Evolutionary conservation across 2,113 vertebrate species (phyloP), one percentile per base, ranked within the genome.

Genomic region (Nansenia antarctica): DNA sequence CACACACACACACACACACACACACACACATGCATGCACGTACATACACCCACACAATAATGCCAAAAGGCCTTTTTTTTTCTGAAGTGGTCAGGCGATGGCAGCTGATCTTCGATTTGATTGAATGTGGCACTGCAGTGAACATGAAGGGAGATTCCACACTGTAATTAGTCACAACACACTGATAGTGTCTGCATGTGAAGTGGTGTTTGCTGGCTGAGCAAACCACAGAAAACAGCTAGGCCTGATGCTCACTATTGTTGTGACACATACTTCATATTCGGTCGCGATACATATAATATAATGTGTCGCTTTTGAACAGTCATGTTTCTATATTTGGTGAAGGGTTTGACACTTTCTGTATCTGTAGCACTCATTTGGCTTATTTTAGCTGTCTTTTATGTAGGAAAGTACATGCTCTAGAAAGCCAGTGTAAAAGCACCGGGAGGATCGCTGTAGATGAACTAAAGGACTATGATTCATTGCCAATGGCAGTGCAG

Each of bases 21-120:
- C 52, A 42, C 45, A 42, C 22, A 61, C 53, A 57, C 57, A 39
- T 49, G 61, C 60, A 73, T 67, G 29, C 57, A 20, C 59, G 34
- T 37, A 54, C 32, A 31, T 24, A 64, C 49, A 63, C 54, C 45
- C 53, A 69, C 52, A 72, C 69, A 57, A 53, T 78, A 53, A 49
- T 32, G 26, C 39, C 34, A 20, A 66, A 55, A 66, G 22, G 3
- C 15, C n/a, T 18, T 45, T 12, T 12, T 2, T 45, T 45, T 1
- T 45, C 3, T 45, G 42, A 45, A 45, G n/a, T 18, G 42, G 42
- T 45, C 42, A 45, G 26, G 22, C 3, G 53, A 12, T 55, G 53
- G 26, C 2, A 26, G 24, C 26, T 24, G 8, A 3, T 24, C 22
- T 9, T 26, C 3, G 42, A 45, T 55, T 4, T 29, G 53, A 55